Conservation (phyloP, 2,888 invertebrate species). For the Macroteleia sp. region DNA sequence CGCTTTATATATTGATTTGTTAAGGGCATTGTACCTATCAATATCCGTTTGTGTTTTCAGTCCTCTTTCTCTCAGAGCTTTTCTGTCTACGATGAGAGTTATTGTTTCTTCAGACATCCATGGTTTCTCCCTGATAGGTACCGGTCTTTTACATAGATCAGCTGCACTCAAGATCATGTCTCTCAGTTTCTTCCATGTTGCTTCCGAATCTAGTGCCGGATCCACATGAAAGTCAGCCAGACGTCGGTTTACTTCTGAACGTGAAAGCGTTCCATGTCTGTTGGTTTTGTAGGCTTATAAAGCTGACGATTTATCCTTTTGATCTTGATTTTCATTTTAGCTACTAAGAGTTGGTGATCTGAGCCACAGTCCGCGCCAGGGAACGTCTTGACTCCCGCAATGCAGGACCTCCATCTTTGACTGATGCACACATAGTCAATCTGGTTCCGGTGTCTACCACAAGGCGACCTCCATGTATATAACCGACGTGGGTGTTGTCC, state of each 20-base stretch:
- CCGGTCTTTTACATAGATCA: no score
- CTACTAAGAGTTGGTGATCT: no score
- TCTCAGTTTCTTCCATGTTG: constrained; percentile 1
- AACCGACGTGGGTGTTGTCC: no score
- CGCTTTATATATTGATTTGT: neutral
- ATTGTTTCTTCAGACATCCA: constrained; percentile 3
- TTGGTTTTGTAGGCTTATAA: no score
- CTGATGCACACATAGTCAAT: no score
- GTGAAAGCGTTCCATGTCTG: neutral
- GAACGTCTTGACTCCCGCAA: no score
- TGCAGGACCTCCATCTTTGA: no score
- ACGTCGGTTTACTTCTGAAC: neutral
- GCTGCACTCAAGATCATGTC: neutral
- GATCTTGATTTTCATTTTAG: no score
- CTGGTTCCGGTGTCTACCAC: no score
- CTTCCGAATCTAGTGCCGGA: constrained; percentile 1
- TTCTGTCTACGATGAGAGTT: constrained; percentile 1
- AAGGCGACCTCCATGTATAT: no score
- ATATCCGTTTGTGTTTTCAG: constrained; percentile 1
- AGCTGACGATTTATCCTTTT: no score
- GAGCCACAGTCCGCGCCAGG: no score
- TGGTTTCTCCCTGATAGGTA: neutral
- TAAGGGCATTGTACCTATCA: neutral
- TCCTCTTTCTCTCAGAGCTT: constrained; percentile 2
- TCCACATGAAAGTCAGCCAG: constrained; percentile 3